A percentile compares a stretch with the other conserved stretches of the same genome.
Evolutionary conservation across 2,113 vertebrate genomes (phyloP).

Genomic region (Hoplias malabaricus): DNA sequence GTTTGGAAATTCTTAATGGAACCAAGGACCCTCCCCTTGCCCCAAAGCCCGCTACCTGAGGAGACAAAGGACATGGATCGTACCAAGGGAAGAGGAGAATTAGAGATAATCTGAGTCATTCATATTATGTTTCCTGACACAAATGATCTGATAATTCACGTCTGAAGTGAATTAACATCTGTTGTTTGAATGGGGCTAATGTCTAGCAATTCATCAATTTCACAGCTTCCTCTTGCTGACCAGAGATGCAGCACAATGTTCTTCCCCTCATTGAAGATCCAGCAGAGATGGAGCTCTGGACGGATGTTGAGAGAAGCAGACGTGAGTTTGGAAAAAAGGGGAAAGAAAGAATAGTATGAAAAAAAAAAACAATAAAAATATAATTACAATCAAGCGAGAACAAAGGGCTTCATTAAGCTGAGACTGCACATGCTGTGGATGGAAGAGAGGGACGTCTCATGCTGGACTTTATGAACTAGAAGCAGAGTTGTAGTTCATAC

Average conservation of each 20-base stretch:
- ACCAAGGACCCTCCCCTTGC: slow-evolving; percentile 43
- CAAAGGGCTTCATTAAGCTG: background rate
- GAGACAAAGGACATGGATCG: slow-evolving; percentile 56
- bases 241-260: slow-evolving; percentile 52
- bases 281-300: slow-evolving; percentile 10
- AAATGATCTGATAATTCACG: slow-evolving; percentile 78
- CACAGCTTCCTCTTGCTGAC: slow-evolving; percentile 68
- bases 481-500: background rate
- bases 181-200: slow-evolving; percentile 78
- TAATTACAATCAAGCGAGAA: slow-evolving; percentile 8
- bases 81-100: slow-evolving; percentile 66
- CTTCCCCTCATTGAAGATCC: slow-evolving; percentile 20
- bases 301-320: background rate
- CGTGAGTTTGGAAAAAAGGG: background rate
- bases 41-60: slow-evolving; percentile 58
- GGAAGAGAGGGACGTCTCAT: background rate
- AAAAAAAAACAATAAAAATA: background rate
- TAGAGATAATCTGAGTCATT: slow-evolving; percentile 73
- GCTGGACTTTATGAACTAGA: background rate
- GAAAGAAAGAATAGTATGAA: background rate
- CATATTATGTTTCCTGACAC: slow-evolving; percentile 74
- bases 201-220: slow-evolving; percentile 76
- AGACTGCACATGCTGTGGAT: background rate
- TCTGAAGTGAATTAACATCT: slow-evolving; percentile 78
- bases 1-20: slow-evolving; percentile 64